Base-by-base conservation (phyloP, 1,140 invertebrate genomes). In the Drosophila jambulina region DNA sequence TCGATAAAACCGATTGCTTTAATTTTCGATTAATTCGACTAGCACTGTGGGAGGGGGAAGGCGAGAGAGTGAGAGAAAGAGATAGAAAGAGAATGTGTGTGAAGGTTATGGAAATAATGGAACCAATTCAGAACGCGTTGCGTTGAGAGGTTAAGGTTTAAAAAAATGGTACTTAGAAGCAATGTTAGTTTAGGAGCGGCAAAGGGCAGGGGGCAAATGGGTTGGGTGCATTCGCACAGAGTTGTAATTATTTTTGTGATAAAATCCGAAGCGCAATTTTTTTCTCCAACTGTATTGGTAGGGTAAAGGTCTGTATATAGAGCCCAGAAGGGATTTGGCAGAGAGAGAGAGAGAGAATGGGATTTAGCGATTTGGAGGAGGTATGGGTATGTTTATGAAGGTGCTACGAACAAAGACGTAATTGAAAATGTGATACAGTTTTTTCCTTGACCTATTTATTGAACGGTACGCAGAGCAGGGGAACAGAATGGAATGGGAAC, bases 371-470 rank as follows among this genome's bases (percentile, higher is more conserved):
- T 27, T 40, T 43, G 40, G 40, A 32, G 17, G 8, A 53, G 74
- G 25, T 17, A 76, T 25, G 72, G 61, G 80, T 82, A 84, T 83
- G 78, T 79, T 74, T 84, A 81, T 82, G 84, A 91, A 82, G 91
- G 91, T 92, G 91, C 91, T 92, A 92, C 80, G 83, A 91, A 92
- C 91, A 92, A 92, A 92, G 91, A 91, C 86, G 91, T 92, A 92
- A 92, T 88, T 90, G 88, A 84, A 91, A 92, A 92, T 92, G 91
- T 92, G 91, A 92, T 92, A 92, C 87, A 85, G 83, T 88, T 90
- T 90, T 88, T 87, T 87, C 85, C 80, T 87, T 88, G 88, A 80
- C 79, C 80, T 87, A 88, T 87, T 88, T 88, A 87, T 84, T 88
- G 68, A 78, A 63, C 59, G 60, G 72, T 64, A 75, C 69, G 80